These are phyloP conservation scores for Pipra filicauda DNA, from an alignment of 2,113 vertebrate species.

Conservation along the genomic window DNA sequence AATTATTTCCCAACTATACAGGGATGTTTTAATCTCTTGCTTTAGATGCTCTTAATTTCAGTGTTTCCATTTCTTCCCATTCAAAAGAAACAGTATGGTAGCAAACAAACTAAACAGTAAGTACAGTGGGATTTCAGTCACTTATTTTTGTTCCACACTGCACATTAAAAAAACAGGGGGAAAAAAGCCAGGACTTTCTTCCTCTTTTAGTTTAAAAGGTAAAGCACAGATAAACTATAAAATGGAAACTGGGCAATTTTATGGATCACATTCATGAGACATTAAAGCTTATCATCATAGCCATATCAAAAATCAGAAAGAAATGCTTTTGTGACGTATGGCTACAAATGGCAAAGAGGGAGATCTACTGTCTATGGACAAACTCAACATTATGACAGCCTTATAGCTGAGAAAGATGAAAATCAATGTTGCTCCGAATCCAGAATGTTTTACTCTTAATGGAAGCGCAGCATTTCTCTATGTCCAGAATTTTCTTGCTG, in stretches of 20 bases:
- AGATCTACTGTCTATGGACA: neutral
- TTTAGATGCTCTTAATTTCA: neutral
- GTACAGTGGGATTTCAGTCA: neutral
- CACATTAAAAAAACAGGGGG: neutral
- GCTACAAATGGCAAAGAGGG: neutral
- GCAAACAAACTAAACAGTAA: neutral
- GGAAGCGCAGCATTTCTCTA: neutral
- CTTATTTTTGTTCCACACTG: neutral
- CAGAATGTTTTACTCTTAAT: neutral
- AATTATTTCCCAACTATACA: neutral
- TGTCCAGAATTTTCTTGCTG: neutral
- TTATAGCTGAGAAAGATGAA: neutral
- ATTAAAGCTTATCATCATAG: neutral
- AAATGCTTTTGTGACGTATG: neutral
- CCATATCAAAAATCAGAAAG: neutral
- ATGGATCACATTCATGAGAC: neutral
- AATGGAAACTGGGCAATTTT: neutral
- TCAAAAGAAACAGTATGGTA: neutral
- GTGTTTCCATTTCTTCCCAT: neutral
- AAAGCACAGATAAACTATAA: neutral
- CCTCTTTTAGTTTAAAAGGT: neutral
- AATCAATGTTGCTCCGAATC: neutral
- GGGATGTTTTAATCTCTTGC: neutral
- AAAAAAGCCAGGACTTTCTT: neutral
- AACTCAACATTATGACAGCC: neutral